Percentiles rank a stretch among this genome's conserved stretches.
phyloP scores from a whole-genome alignment of 2,888 invertebrate genomes.

The Zele albiditarsus region DNA sequence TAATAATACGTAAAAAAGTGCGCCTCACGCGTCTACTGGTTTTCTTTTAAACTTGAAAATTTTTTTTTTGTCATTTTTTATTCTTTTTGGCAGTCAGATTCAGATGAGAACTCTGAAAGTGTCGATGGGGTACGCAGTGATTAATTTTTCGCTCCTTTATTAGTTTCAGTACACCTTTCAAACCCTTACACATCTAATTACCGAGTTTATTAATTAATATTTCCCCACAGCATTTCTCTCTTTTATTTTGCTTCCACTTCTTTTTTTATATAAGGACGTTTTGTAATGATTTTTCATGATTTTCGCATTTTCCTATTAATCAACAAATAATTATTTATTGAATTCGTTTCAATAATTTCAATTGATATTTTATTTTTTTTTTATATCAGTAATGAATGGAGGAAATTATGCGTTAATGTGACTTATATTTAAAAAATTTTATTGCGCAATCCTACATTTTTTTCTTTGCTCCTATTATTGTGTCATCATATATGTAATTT shows the following conservation, averaged over 20 bases:
- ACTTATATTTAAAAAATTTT: neutral
- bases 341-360: neutral
- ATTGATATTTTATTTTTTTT: neutral
- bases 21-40: conserved; percentile 52
- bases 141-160: conserved; percentile 28
- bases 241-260: neutral
- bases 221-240: neutral
- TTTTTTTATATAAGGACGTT: conserved; percentile 26
- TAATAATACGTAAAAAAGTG: conserved; percentile 50
- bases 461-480: neutral
- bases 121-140: conserved; percentile 41
- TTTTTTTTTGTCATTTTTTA: neutral
- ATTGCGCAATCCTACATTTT: neutral
- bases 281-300: neutral
- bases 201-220: conserved; percentile 16
- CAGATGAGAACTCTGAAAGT: conserved; percentile 54
- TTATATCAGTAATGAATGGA: neutral
- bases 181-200: conserved; percentile 2
- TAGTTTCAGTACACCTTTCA: conserved; percentile 6
- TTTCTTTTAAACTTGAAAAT: conserved; percentile 47
- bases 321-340: neutral
- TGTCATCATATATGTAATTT: neutral
- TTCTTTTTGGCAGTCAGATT: conserved; percentile 56
- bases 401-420: neutral
- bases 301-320: neutral